Conservation (phyloP, 2,888 invertebrate genomes). For the Cactoblastis cactorum region DNA sequence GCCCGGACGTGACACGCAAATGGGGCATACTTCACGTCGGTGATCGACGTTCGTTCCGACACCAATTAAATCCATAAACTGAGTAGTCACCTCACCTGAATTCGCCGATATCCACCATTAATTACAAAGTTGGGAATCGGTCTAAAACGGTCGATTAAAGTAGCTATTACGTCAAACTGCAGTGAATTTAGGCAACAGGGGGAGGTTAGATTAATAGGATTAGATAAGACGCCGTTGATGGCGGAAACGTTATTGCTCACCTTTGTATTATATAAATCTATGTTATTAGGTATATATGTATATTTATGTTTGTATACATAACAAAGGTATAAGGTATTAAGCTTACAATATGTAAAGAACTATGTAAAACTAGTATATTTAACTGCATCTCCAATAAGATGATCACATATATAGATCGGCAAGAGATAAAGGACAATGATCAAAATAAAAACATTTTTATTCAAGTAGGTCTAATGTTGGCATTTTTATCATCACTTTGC, state of each 20-base stretch:
- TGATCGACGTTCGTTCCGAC: conserved; percentile 20
- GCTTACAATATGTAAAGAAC: too few species aligned
- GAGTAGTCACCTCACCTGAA: conserved; percentile 12
- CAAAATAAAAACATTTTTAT: too few species aligned
- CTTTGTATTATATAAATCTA: conserved; percentile 19
- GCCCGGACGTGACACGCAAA: not conserved
- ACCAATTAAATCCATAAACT: conserved; percentile 15
- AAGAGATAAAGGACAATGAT: too few species aligned
- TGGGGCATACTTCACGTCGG: conserved; percentile 14
- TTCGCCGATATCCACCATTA: conserved; percentile 33
- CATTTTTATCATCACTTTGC: too few species aligned
- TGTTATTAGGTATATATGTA: not conserved
- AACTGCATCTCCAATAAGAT: too few species aligned
- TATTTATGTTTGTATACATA: not conserved
- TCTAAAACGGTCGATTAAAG: conserved; percentile 42
- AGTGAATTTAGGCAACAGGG: conserved; percentile 54
- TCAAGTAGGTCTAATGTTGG: too few species aligned
- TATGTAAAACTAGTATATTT: too few species aligned
- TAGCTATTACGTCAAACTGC: conserved; percentile 53
- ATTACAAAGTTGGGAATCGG: conserved; percentile 37
- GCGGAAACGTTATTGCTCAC: conserved; percentile 34
- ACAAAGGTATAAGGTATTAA: too few species aligned
- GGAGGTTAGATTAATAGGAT: conserved; percentile 53
- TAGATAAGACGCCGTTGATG: conserved; percentile 46
- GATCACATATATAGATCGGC: too few species aligned